Base-by-base conservation (phyloP, 2,888 invertebrate genomes). In the Geophilus truncorum region DNA sequence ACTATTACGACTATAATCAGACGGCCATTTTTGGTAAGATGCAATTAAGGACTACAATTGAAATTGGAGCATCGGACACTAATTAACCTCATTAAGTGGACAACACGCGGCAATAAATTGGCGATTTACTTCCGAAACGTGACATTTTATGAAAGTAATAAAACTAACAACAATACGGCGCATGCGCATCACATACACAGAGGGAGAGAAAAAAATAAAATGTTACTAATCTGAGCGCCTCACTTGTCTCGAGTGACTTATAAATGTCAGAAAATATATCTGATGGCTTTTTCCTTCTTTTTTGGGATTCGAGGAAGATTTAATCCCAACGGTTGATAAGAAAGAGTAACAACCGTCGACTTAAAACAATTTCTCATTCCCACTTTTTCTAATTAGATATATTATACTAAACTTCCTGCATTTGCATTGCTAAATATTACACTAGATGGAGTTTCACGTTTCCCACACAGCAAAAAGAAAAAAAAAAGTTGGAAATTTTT, bases 51-150 rank as follows among this genome's bases (percentile, higher is more conserved):
- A 70, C 1, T 9, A 25, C 25, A 28, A 70, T 28, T 28, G 70
- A 70, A 70, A 70, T 70, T 70, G 70, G 10, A 70, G 70, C 28
- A 70, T 70, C 70, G 70, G 70, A 70, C 70, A 70, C 70, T 70
- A 70, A 70, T 70, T 70, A 70, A 70, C 70, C 23, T 70, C 70
- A 70, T 70, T 70, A 70, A 70, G n/a, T 28, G 70, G 28, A 25
- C 70, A 28, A 70, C 28, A 28, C 25, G 25, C 12, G 28, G 28
- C 28, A 28, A 28, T 70, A 70, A 70, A 70, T 70, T 70, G 70
- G 25, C 70, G 70, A n/a, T 70, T 45, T 28, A 70, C 25, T 70
- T 70, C 25, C 70, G 25, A 25, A 70, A 70, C 15, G 70, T 70
- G 70, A 70, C 70, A 70, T 70, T 70, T 70, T 70, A 70, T 70